Conservation (phyloP, 2,797 vertebrate species). For the Poeciliopsis turneri region DNA sequence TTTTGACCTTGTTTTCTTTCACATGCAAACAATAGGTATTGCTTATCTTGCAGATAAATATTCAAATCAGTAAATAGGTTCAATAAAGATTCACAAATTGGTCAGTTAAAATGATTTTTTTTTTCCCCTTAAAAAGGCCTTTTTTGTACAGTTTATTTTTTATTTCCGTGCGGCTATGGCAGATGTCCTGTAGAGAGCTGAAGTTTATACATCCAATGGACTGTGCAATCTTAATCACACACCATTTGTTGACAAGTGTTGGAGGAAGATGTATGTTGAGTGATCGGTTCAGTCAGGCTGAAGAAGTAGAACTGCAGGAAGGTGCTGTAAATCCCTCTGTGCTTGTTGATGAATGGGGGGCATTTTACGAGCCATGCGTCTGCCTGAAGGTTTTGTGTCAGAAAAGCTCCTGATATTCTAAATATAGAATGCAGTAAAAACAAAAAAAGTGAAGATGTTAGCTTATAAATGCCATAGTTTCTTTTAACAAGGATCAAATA, state of each 20-base stretch:
- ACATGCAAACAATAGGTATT: not conserved
- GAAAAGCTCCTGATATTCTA: conserved; percentile 1
- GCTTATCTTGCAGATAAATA: not conserved
- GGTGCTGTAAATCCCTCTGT: not conserved
- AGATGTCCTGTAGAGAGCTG: not conserved
- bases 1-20: not conserved
- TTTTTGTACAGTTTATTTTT: not conserved
- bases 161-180: not conserved
- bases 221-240: conserved; percentile 5
- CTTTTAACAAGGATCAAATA: not conserved
- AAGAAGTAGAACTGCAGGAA: conserved; percentile 1
- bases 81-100: not conserved
- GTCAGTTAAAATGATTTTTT: not conserved
- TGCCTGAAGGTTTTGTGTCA: conserved; percentile 1
- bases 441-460: not conserved
- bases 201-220: conserved; percentile 1
- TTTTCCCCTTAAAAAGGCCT: too few relatives aligned
- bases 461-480: not conserved
- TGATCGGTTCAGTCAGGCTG: conserved; percentile 6
- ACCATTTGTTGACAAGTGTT: conserved; percentile 21
- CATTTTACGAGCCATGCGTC: not conserved
- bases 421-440: not conserved
- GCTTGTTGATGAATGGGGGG: not conserved
- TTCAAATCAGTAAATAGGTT: not conserved
- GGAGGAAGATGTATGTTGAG: conserved; percentile 14